Evolutionary conservation across 2,888 invertebrate genomes (phyloP), one percentile per base, ranked within the genome.

Genomic region (Leptopilina myrica): DNA sequence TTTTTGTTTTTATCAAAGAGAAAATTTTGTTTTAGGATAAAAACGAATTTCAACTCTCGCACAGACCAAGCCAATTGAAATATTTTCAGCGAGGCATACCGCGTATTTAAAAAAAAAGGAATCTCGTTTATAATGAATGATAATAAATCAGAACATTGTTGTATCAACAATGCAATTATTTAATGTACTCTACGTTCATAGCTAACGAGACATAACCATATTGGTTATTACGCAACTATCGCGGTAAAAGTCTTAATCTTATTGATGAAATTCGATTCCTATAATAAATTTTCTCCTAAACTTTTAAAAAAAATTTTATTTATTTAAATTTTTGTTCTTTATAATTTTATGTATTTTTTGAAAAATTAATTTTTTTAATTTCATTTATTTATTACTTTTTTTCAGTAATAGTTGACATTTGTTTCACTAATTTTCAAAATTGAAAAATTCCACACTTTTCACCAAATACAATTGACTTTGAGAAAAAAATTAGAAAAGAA

Each of bases 141-240:
- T 84, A 33, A 33, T 33, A 86, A 81, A 80, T 79, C 75, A 67
- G 80, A 26, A 59, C 80, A 86, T 89, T 88, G 88, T 88, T 88
- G 88, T 87, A 89, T 88, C 87, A 88, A 88, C 86, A 88, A 88
- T 85, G 85, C 82, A 82, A 76, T 78, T 82, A 81, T 83, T 84
- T 85, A 83, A 73, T 73, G 73, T 73, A 56, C 73, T 56, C 26
- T 73, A 73, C 73, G 56, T 73, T 56, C 73, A 73, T 56, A 73
- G 69, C 14, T 84, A 86, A 84, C 80, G 85, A 81, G 85, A 86
- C 83, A 85, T 86, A 89, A 88, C 88, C 88, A 88, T 86, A 89
- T 88, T 88, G 88, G 87, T 89, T 88, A 85, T 86, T 85, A 83
- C 82, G 84, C 80, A 85, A 81, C 76, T 85, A 85, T 87, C 82